Conservation (phyloP, 2,888 invertebrate genomes). For the Caenorhabditis macrosperma region DNA sequence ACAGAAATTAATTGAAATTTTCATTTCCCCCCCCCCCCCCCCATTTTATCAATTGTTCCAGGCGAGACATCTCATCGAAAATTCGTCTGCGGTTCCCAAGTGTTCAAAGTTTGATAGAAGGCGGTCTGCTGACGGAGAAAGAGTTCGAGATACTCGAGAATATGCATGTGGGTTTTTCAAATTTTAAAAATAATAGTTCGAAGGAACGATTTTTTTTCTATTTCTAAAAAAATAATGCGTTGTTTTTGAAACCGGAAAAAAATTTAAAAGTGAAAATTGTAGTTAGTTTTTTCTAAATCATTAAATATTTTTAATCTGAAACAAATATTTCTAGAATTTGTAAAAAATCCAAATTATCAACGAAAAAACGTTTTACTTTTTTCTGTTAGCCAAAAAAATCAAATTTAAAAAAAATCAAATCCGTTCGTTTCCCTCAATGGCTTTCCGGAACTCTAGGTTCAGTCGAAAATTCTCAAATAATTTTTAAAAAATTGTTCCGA, state of each 20-base stretch:
- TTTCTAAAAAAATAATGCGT: background rate
- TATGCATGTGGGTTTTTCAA: constrained; percentile 59
- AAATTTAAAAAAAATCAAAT: too few species aligned
- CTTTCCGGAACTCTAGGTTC: too few species aligned
- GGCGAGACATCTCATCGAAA: constrained; percentile 71
- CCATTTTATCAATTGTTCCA: constrained; percentile 41
- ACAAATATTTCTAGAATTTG: background rate
- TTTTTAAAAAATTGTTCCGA: too few species aligned
- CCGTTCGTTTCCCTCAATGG: too few species aligned
- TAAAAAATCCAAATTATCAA: too few species aligned
- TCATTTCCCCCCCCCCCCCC: too few species aligned
- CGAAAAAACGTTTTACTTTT: too few species aligned
- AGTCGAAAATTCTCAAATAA: too few species aligned
- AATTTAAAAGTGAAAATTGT: background rate
- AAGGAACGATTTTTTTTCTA: background rate
- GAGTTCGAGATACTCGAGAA: constrained; percentile 65
- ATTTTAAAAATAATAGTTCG: too few species aligned
- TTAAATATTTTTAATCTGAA: background rate
- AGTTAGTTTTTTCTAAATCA: background rate
- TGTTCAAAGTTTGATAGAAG: constrained; percentile 59
- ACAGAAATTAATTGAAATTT: background rate
- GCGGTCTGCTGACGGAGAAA: constrained; percentile 68
- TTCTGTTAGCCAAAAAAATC: too few species aligned
- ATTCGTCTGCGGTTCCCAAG: constrained; percentile 73
- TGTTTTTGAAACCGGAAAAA: too few species aligned